Percentiles rank a stretch among this genome's conserved stretches.
These are phyloP conservation scores for Leptura quadrifasciata DNA, from an alignment of 2,888 invertebrate species.

Conservation along the genomic window DNA sequence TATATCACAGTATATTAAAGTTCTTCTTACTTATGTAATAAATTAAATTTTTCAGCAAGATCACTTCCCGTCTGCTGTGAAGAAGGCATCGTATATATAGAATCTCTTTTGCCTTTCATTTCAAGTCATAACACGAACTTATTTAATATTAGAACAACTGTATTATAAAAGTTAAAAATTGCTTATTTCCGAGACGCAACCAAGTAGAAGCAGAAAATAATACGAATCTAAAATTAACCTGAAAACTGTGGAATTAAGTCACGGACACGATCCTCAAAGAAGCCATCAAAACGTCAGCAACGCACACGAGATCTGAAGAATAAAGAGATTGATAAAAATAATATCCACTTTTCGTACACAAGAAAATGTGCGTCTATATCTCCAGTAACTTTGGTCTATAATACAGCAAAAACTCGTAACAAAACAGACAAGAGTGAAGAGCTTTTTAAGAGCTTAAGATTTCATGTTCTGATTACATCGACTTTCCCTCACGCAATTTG, in stretches of 20 bases:
- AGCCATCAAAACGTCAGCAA: constrained; percentile 10
- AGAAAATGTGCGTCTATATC: constrained; percentile 3
- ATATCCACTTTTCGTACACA: neutral
- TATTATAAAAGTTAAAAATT: neutral
- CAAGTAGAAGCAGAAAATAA: neutral
- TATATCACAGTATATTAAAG: too few relatives aligned
- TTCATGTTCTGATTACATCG: constrained; percentile 57
- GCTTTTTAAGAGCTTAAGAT: constrained; percentile 59
- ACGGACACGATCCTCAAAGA: constrained; percentile 7
- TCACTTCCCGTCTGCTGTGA: too few relatives aligned
- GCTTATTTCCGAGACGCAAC: neutral
- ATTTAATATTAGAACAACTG: neutral
- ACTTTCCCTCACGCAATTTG: constrained; percentile 62
- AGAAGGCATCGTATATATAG: too few relatives aligned
- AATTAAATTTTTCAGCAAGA: too few relatives aligned
- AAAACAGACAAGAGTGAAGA: constrained; percentile 51
- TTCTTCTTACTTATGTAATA: too few relatives aligned
- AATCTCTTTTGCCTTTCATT: too few relatives aligned
- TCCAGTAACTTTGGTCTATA: constrained; percentile 20
- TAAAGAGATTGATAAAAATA: constrained; percentile 17
- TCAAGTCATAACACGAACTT: too few relatives aligned
- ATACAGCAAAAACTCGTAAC: constrained; percentile 26
- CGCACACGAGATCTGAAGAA: constrained; percentile 17
- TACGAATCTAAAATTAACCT: constrained; percentile 1
- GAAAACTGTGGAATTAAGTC: neutral